phyloP scores from a whole-genome alignment of 2,797 vertebrate genomes.

The Enoplosus armatus region DNA sequence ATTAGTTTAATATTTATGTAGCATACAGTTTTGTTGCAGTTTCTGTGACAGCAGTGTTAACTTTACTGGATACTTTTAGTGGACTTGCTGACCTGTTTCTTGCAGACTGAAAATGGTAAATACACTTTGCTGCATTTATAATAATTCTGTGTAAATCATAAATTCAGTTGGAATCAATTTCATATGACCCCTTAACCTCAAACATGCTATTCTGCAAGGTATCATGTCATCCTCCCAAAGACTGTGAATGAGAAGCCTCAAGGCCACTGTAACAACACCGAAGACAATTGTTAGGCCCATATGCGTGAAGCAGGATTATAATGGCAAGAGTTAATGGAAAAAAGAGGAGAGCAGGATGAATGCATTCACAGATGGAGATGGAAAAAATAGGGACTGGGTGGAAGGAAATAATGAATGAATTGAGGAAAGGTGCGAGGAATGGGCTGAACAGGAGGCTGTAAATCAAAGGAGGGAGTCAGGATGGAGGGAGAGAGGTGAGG shows the following conservation, averaged over 20 bases:
- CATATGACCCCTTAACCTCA: constrained; percentile 30
- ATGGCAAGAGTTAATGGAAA: constrained; percentile 70
- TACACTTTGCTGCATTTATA: constrained; percentile 4
- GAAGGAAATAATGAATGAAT: constrained; percentile 77
- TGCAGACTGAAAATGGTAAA: constrained; percentile 5
- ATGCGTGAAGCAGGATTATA: constrained; percentile 67
- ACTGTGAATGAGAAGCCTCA: constrained; percentile 47
- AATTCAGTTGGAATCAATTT: constrained; percentile 41
- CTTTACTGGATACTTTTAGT: neutral
- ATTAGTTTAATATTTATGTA: constrained; percentile 13
- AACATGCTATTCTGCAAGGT: constrained; percentile 11
- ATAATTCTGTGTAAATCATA: constrained; percentile 24
- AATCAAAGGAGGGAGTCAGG: constrained; percentile 77
- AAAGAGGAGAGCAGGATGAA: constrained; percentile 54
- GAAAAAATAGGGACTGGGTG: constrained; percentile 52
- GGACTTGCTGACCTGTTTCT: constrained; percentile 2
- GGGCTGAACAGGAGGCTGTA: constrained; percentile 73
- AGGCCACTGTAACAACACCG: constrained; percentile 44
- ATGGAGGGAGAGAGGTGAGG: constrained; percentile 80
- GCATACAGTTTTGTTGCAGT: neutral
- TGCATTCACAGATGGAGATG: constrained; percentile 58
- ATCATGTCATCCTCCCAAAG: constrained; percentile 39
- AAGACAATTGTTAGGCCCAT: constrained; percentile 52
- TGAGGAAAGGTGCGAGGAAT: constrained; percentile 65
- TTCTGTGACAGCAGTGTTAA: constrained; percentile 6